Evolutionary conservation across 1,140 invertebrate species (phyloP).

Genomic region (Tetranychus urticae): DNA sequence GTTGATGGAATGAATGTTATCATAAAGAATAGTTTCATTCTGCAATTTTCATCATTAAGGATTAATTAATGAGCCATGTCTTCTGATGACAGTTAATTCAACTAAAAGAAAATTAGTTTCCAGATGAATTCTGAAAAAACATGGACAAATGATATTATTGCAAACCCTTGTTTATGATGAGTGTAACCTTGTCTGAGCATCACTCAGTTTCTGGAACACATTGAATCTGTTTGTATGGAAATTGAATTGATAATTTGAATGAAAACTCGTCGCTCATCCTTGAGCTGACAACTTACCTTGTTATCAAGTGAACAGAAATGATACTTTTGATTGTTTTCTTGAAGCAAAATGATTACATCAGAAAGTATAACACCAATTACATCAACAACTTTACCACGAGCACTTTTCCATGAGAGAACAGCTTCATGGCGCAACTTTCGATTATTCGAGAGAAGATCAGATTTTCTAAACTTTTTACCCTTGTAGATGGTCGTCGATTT

Average conservation of each 20-base stretch:
- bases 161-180: too few relatives aligned
- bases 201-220: too few relatives aligned
- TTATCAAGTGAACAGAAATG: conserved; percentile 26
- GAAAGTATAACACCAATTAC: conserved; percentile 6
- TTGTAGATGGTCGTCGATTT: conserved; percentile 64
- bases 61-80: too few relatives aligned
- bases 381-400: conserved; percentile 20
- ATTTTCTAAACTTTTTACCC: conserved; percentile 71
- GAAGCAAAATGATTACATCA: conserved; percentile 40
- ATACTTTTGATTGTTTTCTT: conserved; percentile 52
- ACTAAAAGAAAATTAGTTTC: too few relatives aligned
- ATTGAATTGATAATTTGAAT: background rate
- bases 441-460: conserved; percentile 59
- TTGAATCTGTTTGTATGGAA: too few relatives aligned
- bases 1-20: too few relatives aligned
- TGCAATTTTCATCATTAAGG: too few relatives aligned
- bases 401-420: conserved; percentile 21
- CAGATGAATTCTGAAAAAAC: too few relatives aligned
- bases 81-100: too few relatives aligned
- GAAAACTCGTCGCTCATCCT: background rate
- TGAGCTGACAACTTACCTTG: conserved; percentile 19
- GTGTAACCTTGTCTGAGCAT: too few relatives aligned
- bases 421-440: conserved; percentile 28
- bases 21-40: too few relatives aligned
- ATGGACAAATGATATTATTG: too few relatives aligned